phyloP scores from a whole-genome alignment of 2,113 vertebrate genomes.

The Tragelaphus imberbis region DNA sequence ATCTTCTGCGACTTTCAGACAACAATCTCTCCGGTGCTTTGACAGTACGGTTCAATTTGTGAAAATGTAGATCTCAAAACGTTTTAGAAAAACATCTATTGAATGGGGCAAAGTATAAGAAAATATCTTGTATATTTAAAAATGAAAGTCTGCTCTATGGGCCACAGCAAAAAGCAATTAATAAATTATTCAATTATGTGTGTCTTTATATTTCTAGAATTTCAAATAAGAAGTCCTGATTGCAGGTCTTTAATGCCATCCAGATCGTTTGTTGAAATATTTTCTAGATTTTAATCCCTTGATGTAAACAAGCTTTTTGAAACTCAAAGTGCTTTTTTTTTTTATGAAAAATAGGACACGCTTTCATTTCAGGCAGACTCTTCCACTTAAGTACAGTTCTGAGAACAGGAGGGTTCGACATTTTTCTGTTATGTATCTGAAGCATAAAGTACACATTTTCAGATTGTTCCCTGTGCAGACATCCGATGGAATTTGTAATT shows the following conservation, averaged over 20 bases:
- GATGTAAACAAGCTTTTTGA: slow-evolving; percentile 9
- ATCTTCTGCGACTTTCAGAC: background rate
- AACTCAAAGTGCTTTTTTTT: background rate
- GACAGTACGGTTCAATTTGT: background rate
- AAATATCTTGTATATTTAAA: slow-evolving; percentile 9
- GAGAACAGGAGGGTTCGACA: background rate
- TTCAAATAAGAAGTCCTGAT: slow-evolving; percentile 29
- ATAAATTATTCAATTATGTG: slow-evolving; percentile 49
- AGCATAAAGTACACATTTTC: background rate
- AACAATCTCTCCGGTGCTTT: background rate
- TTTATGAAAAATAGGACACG: slow-evolving; percentile 16
- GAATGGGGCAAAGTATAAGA: background rate
- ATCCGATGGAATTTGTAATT: background rate
- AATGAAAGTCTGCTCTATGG: background rate
- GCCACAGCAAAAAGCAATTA: slow-evolving; percentile 19
- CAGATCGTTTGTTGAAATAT: background rate
- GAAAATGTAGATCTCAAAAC: slow-evolving; percentile 32
- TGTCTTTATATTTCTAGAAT: background rate
- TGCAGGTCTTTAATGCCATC: background rate
- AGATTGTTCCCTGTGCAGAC: background rate
- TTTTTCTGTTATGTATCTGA: background rate
- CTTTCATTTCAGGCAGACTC: background rate
- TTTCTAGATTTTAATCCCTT: slow-evolving; percentile 18
- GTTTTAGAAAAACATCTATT: background rate
- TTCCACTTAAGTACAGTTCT: slow-evolving; percentile 6